Evolutionary conservation across 2,113 vertebrate species (phyloP).

Genomic region (Centropus unirufus): DNA sequence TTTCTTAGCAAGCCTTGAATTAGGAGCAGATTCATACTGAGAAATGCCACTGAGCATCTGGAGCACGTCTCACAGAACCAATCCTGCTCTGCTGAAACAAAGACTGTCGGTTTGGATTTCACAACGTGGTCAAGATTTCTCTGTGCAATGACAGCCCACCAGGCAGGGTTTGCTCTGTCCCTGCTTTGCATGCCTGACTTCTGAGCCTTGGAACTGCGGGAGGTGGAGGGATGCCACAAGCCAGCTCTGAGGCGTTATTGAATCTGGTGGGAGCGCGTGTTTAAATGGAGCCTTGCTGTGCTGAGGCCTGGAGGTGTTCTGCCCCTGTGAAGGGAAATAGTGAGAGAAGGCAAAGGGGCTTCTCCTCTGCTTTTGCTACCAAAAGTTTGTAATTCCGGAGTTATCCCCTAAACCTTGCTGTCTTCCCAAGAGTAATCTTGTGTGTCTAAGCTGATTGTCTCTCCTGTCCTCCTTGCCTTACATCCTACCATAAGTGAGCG

Average conservation of each 20-base stretch:
- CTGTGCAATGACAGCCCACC: conserved; percentile 62
- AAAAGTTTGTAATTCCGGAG: not conserved
- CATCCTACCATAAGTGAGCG: not conserved
- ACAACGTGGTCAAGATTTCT: conserved; percentile 16
- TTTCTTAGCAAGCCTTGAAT: conserved; percentile 53
- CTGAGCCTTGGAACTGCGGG: not conserved
- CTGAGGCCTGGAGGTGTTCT: not conserved
- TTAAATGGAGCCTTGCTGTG: not conserved
- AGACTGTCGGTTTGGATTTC: conserved; percentile 65
- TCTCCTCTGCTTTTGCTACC: not conserved
- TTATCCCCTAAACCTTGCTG: not conserved
- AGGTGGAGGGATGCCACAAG: not conserved
- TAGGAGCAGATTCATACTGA: conserved; percentile 57
- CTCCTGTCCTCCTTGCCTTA: not conserved
- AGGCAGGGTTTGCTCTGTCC: not conserved
- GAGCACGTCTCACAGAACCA: conserved; percentile 56
- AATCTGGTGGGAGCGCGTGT: not conserved
- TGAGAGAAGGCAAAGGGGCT: not conserved
- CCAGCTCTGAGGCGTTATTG: rapidly evolving
- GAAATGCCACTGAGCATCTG: conserved; percentile 76
- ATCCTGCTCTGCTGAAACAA: conserved; percentile 54
- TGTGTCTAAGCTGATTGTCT: not conserved
- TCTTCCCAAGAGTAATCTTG: not conserved
- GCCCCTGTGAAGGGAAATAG: not conserved
- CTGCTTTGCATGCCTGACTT: not conserved